These are phyloP conservation scores for Rynchops niger DNA, from an alignment of 2,113 vertebrate species.

Conservation along the genomic window DNA sequence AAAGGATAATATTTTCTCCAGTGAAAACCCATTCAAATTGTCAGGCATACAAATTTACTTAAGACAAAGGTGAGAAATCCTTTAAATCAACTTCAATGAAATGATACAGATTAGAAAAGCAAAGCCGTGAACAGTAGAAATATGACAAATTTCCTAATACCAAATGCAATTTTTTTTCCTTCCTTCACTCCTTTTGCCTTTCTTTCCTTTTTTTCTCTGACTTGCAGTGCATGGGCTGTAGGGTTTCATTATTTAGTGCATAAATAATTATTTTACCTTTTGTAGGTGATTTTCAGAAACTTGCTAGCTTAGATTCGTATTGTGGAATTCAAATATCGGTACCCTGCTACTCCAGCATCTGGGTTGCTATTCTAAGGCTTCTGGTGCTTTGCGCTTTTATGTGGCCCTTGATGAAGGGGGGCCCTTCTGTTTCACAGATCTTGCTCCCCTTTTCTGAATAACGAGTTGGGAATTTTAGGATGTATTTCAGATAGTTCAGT, in stretches of 20 bases:
- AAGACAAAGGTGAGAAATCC: background rate
- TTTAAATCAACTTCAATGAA: background rate
- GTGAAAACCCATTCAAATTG: background rate
- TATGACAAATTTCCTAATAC: background rate
- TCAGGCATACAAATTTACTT: background rate
- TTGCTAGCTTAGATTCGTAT: background rate
- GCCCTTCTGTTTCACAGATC: background rate
- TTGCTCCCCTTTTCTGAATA: background rate
- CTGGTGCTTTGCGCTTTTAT: background rate
- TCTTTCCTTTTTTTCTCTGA: background rate
- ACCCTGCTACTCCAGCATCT: background rate
- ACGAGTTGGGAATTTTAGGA: background rate
- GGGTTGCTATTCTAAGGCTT: background rate
- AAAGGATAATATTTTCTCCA: background rate
- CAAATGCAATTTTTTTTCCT: background rate
- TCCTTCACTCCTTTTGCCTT: background rate
- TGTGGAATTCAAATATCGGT: background rate
- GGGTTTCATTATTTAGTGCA: background rate
- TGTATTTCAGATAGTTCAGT: background rate
- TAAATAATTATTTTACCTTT: background rate
- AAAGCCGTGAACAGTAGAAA: background rate
- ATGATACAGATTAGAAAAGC: background rate
- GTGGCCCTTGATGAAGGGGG: background rate
- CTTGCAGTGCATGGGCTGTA: background rate
- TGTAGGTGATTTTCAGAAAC: background rate